Base-by-base conservation (phyloP, 92 coral and sea anemone species). In the Virgularia gustaviana region DNA sequence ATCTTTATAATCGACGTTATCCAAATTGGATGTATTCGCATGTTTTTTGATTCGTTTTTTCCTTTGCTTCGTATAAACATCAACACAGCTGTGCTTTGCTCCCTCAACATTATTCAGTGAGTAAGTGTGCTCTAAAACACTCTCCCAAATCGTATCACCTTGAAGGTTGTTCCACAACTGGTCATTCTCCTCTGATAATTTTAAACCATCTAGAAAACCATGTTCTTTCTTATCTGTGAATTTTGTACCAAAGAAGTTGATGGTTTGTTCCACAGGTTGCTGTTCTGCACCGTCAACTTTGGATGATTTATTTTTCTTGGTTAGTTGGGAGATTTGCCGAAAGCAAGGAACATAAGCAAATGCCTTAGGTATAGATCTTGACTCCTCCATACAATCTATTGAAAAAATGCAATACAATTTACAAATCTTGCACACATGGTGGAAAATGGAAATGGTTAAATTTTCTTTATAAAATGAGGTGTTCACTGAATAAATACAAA, bases 321-420 rank as follows among this genome's bases (percentile, higher is more conserved):
- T 77, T 30, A 87, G 77, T 2, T 85, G 81, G 30, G 80, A 82
- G 59, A 89, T 71, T 67, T 92, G 98, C 49, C 68, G 73, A 63
- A 78, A 79, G 12, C 76, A 87, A 11, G 98, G 98, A 23, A 92
- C 90, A 58, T 92, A 92, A 61, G 94, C 85, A 54, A 92, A 92
- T 27, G 98, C 86, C 32, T 71, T 61, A 9, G 98, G 98, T 3
- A 92, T 68, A 54, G 84, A 72, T n/a, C 71, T 71, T 24, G 82
- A 76, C 41, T 55, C 44, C 16, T 39, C 58, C 27, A 89, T 62
- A 52, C 88, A 78, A 29, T 75, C 89, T 85, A 47, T 57, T 41
- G 15, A 11, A 47, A 57, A 68, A 35, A 30, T 24, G 25, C 13
- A 31, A 31, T 13, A 12, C 8, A 2, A 43, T 43, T 16, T 1